phyloP scores from a whole-genome alignment of 2,113 vertebrate species.

The Alethe diademata region DNA sequence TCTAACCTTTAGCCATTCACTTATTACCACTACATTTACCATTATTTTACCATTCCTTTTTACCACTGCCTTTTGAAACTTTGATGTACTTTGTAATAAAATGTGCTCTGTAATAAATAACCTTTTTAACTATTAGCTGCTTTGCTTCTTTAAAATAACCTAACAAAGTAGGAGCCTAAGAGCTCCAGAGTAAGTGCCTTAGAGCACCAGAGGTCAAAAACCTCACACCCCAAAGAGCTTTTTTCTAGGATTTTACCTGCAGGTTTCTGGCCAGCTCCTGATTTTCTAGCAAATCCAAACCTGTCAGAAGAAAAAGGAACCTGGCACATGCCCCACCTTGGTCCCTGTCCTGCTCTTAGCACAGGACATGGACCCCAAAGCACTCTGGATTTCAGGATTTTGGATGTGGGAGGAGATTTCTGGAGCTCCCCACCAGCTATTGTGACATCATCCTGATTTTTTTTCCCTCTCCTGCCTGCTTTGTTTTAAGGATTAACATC shows the following conservation, averaged over 20 bases:
- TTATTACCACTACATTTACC: too few species aligned
- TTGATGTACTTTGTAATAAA: too few species aligned
- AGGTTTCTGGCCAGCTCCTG: not conserved
- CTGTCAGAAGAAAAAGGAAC: not conserved
- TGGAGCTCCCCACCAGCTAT: not conserved
- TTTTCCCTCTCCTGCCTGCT: fast-evolving
- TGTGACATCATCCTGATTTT: not conserved
- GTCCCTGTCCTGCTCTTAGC: not conserved
- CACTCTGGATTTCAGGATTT: not conserved
- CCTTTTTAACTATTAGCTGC: too few species aligned
- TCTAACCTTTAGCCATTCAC: too few species aligned
- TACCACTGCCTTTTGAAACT: too few species aligned
- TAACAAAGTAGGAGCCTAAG: too few species aligned
- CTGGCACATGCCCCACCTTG: fast-evolving
- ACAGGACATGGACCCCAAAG: fast-evolving
- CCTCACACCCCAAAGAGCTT: not conserved
- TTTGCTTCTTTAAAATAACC: too few species aligned
- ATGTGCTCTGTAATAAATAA: too few species aligned
- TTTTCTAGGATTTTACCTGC: not conserved
- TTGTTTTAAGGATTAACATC: not conserved
- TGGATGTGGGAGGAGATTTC: not conserved
- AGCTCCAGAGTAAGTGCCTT: too few species aligned
- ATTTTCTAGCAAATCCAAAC: not conserved
- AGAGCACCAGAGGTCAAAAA: too few species aligned
- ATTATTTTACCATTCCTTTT: too few species aligned